Evolutionary conservation across 2,797 vertebrate genomes (phyloP).

Genomic region (Leptoclinus maculatus): DNA sequence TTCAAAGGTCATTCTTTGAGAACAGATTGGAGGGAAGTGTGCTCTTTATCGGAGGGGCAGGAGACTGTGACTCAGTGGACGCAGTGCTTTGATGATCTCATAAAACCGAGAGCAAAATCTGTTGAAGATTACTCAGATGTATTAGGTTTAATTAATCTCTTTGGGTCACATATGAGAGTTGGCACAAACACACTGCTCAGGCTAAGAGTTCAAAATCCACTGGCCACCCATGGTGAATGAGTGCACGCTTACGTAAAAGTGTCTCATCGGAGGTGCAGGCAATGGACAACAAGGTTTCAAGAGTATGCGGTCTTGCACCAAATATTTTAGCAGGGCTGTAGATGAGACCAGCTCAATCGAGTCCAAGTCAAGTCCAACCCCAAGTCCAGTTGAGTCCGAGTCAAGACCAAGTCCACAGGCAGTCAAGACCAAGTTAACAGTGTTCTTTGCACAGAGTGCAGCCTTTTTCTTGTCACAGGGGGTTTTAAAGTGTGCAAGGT

Average conservation of each 20-base stretch:
- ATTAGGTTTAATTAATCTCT: constrained; percentile 68
- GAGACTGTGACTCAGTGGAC: constrained; percentile 72
- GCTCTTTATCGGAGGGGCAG: constrained; percentile 73
- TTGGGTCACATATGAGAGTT: constrained; percentile 56
- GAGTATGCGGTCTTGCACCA: neutral
- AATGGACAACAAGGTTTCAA: neutral
- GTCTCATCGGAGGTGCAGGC: neutral
- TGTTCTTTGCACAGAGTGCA: neutral
- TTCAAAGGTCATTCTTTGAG: constrained; percentile 73
- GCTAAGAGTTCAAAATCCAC: constrained; percentile 15
- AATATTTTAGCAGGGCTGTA: neutral
- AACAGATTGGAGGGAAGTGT: constrained; percentile 74
- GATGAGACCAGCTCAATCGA: neutral
- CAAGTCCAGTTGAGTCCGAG: neutral
- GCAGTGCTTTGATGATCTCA: constrained; percentile 70
- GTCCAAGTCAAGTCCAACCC: neutral
- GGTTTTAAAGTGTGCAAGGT: neutral
- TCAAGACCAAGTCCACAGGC: neutral
- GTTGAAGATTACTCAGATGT: constrained; percentile 62
- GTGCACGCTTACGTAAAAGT: constrained; percentile 4
- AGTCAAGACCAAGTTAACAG: too few species aligned
- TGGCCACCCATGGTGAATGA: constrained; percentile 9
- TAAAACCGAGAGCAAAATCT: constrained; percentile 69
- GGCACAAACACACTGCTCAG: constrained; percentile 24
- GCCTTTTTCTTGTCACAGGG: neutral